Base-by-base conservation (phyloP, 2,113 vertebrate species). In the Gnathonemus longibarbis region DNA sequence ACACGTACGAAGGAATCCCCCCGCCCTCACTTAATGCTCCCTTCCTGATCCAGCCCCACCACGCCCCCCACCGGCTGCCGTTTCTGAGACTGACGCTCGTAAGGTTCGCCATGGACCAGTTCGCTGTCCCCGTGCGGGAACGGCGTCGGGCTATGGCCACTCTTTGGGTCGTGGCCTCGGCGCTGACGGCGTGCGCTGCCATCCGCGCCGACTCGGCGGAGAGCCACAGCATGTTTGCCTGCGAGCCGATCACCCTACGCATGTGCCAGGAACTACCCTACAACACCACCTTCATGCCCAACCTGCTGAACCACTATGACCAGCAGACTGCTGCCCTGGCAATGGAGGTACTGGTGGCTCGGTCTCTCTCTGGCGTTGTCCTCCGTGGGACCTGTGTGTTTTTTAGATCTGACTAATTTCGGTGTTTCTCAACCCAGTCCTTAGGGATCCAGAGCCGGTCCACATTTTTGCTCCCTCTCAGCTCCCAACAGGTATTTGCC, bases 241-340 rank as follows among this genome's bases (percentile, higher is more conserved):
- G 98, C 91, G 98, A 99, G 94, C 98, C 98, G 90, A 97, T 99
- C 94, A 96, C 96, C 89, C 95, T 99, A 91, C 95, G 98, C 93
- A 99, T 99, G 98, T 99, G 98, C 94, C 98, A 99, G 94, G 98
- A 99, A 92, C 97, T 99, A 93, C 96, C 98, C 93, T 99, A 99
- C 93, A 99, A 99, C 94, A 96, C 94, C 94, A 99, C 98, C 92
- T 99, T 99, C 90, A 99, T 99, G 98, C 98, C 98, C 94, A 99
- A 99, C 95, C 96, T 99, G 89, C 97, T 99, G 90, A 98, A 98
- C 91, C 98, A 99, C 94, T 99, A 99, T 0, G 98, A 99, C 95
- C 98, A 99, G 94, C 98, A 99, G 90, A 99, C 98, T 0, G 98
- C 98, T 48, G 98, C 98, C 2, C 93, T 99, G 49, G 98, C 98